phyloP scores from a whole-genome alignment of 2,113 vertebrate species.

The Chauna torquata region DNA sequence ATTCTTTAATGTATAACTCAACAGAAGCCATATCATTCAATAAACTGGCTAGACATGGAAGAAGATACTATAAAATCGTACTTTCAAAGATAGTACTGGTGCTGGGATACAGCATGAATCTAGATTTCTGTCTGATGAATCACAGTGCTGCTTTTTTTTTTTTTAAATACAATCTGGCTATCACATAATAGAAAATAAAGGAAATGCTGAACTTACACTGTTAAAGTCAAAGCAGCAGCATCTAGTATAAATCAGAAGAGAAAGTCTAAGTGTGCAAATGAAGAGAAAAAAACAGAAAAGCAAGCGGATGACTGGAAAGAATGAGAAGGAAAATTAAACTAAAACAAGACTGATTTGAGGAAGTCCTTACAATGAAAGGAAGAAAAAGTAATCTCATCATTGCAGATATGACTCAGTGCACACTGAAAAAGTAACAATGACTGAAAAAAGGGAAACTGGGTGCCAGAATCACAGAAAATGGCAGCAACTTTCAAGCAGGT shows the following conservation, averaged over 20 bases:
- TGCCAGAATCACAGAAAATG: background rate
- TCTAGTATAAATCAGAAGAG: background rate
- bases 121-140: background rate
- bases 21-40: background rate
- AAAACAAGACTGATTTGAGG: constrained; percentile 11
- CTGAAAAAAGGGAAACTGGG: background rate
- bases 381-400: constrained; percentile 7
- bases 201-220: background rate
- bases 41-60: background rate
- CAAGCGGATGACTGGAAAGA: constrained; percentile 11
- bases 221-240: background rate
- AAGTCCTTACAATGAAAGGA: constrained; percentile 1
- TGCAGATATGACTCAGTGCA: background rate
- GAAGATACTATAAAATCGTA: background rate
- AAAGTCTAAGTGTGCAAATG: background rate
- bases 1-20: background rate
- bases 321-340: background rate
- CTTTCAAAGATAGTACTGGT: background rate
- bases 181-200: background rate
- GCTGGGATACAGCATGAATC: background rate
- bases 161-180: background rate
- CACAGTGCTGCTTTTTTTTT: background rate
- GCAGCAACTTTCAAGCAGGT: background rate
- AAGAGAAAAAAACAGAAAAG: background rate
- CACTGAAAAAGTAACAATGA: background rate